These are phyloP conservation scores for Scortum barcoo DNA, from an alignment of 2,113 vertebrate species.

Conservation along the genomic window DNA sequence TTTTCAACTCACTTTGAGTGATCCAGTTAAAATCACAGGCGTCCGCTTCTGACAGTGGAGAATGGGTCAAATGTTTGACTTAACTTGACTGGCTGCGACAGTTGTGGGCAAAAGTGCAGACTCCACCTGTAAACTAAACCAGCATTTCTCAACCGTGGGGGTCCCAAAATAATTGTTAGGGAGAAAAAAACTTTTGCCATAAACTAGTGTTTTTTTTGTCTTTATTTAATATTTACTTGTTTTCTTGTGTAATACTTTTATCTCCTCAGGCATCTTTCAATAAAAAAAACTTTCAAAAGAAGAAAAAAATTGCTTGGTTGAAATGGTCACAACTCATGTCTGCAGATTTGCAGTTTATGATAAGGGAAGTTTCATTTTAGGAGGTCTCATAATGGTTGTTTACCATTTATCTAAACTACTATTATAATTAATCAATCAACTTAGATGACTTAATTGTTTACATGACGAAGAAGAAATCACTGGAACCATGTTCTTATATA, in stretches of 20 bases:
- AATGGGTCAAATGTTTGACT: constrained; percentile 25
- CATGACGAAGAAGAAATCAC: not conserved
- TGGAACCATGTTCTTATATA: not conserved
- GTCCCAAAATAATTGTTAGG: not conserved
- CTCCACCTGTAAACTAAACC: not conserved
- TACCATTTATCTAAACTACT: not conserved
- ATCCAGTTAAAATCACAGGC: constrained; percentile 14
- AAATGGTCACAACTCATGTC: not conserved
- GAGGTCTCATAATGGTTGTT: not conserved
- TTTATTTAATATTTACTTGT: too few species aligned
- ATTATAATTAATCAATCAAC: not conserved
- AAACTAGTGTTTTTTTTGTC: not conserved
- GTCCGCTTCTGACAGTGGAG: constrained; percentile 12
- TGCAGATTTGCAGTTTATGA: not conserved
- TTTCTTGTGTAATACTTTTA: not conserved
- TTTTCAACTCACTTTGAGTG: constrained; percentile 41
- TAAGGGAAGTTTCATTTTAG: not conserved
- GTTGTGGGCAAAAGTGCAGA: not conserved
- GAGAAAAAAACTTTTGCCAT: not conserved
- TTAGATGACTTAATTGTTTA: too few species aligned
- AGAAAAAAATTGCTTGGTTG: not conserved
- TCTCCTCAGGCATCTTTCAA: not conserved
- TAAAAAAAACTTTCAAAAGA: not conserved
- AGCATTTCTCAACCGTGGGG: not conserved
- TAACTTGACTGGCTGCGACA: not conserved